A percentile compares a stretch with the other conserved stretches of the same genome.
Evolutionary conservation across 1,140 invertebrate genomes (phyloP).

Genomic region (Microplitis demolitor): DNA sequence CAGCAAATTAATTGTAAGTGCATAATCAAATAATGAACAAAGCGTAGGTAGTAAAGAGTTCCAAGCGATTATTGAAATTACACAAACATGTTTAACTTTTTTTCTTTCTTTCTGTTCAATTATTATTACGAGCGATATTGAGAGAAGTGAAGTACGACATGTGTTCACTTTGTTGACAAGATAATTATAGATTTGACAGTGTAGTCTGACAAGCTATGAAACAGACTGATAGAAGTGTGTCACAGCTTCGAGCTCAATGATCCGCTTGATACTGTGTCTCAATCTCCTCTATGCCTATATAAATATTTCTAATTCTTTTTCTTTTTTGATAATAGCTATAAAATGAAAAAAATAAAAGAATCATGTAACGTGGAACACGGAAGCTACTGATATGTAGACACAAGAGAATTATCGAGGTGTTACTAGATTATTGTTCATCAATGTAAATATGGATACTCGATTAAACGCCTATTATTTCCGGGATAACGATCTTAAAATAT

Average conservation of each 20-base stretch:
- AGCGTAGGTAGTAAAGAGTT: too few relatives aligned
- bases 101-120: background rate
- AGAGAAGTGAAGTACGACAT: background rate
- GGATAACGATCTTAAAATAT: conserved; percentile 23
- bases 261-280: background rate
- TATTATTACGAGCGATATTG: conserved; percentile 1
- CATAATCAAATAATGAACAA: too few relatives aligned
- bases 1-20: too few relatives aligned
- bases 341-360: background rate
- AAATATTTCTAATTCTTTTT: background rate
- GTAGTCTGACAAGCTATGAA: background rate
- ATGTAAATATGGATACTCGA: conserved; percentile 20
- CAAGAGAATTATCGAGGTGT: background rate
- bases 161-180: conserved; percentile 4
- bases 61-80: too few relatives aligned
- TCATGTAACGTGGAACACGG: conserved; percentile 4
- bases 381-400: background rate
- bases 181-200: conserved; percentile 22
- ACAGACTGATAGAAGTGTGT: conserved; percentile 15
- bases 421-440: conserved; percentile 4
- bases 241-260: conserved; percentile 14
- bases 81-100: background rate
- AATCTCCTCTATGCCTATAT: background rate
- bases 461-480: conserved; percentile 26
- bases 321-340: background rate